Conservation (phyloP, 2,888 invertebrate species). For the Heliconius aoede region DNA sequence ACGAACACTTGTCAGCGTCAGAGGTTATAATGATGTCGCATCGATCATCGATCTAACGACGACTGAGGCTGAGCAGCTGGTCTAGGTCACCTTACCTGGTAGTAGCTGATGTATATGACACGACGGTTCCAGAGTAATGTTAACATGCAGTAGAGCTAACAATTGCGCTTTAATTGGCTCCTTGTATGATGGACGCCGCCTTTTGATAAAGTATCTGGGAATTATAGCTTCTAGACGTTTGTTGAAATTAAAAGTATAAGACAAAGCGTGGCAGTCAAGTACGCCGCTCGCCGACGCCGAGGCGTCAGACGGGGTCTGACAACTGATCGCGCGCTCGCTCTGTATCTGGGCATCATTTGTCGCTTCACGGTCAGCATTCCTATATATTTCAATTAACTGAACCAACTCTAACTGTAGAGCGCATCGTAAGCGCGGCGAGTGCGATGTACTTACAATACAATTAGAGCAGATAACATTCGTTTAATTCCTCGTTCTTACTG, state of each 20-base stretch:
- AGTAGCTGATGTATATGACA: conserved; percentile 6
- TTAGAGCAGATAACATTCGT: not conserved
- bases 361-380: conserved; percentile 14
- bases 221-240: not conserved
- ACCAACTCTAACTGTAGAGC: conserved; percentile 13
- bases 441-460: conserved; percentile 13
- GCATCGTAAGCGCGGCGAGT: not conserved
- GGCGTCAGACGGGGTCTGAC: too few species aligned
- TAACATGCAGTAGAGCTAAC: not conserved
- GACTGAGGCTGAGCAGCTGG: not conserved
- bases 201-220: not conserved
- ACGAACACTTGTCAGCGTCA: conserved; percentile 9
- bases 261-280: too few species aligned
- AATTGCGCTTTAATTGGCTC: conserved; percentile 15
- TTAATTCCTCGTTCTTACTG: not conserved
- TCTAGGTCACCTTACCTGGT: not conserved
- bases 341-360: conserved; percentile 27
- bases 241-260: not conserved
- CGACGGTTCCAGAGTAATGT: not conserved
- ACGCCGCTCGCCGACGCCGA: too few species aligned
- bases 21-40: conserved; percentile 5
- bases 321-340: too few species aligned
- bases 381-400: conserved; percentile 18
- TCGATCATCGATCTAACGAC: not conserved
- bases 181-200: not conserved